phyloP scores from a whole-genome alignment of 53 echinoderm and acorn worm genomes.

The Antedon mediterranea region DNA sequence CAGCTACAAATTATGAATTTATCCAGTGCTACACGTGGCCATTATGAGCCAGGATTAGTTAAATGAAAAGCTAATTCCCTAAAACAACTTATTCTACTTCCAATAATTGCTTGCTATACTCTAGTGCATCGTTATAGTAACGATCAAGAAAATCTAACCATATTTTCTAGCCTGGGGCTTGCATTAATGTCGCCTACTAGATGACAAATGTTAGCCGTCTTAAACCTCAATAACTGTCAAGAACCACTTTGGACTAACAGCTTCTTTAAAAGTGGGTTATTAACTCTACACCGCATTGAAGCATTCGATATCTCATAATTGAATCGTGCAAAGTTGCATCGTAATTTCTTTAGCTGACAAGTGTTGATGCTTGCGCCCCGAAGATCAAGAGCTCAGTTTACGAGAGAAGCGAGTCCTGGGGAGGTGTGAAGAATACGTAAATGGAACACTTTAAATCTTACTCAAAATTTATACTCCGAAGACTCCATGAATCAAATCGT shows the following conservation, averaged over 20 bases:
- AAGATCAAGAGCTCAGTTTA: neutral
- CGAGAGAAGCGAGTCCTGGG: neutral
- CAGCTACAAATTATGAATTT: neutral
- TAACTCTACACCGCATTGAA: neutral
- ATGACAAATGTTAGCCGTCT: conserved; percentile 1
- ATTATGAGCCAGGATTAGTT: neutral
- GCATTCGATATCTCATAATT: neutral
- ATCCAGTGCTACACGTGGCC: neutral
- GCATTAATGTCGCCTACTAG: neutral
- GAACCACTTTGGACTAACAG: conserved; percentile 1
- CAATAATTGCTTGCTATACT: neutral
- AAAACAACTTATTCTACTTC: neutral
- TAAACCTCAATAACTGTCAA: conserved; percentile 1
- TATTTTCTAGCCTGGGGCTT: neutral
- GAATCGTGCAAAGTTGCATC: neutral
- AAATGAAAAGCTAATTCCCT: conserved; percentile 1
- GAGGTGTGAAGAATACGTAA: neutral
- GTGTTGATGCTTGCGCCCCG: neutral
- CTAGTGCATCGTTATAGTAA: neutral
- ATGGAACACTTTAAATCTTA: conserved; percentile 1
- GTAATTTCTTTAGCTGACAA: neutral
- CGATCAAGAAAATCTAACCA: conserved; percentile 1
- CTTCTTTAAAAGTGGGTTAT: neutral
- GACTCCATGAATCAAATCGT: neutral
- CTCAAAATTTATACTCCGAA: neutral